Evolutionary conservation across 2,797 vertebrate genomes (phyloP), one percentile per base, ranked within the genome.

Genomic region (Austrolebias charrua): DNA sequence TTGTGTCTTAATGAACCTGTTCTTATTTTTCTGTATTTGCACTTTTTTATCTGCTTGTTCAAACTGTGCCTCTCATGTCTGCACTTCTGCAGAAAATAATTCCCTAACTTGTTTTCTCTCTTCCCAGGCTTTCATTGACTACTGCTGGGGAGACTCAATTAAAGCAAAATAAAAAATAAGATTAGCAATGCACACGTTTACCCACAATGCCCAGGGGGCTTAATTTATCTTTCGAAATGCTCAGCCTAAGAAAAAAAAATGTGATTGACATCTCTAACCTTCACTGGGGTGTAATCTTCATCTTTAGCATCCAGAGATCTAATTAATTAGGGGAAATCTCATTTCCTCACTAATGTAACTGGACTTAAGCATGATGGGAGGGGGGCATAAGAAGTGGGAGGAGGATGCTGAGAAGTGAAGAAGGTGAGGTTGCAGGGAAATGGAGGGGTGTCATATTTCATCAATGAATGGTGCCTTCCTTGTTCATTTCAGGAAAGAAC

Each of bases 271-370:
- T 78, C 75, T 75, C 89, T 84, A 92, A 92, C 90, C 90, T 93
- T 93, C 90, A 89, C 87, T 87, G 66, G 75, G 82, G 83, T 88
- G 90, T 91, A 94, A 94, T 94, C 88, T 89, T 89, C 85, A 89
- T 93, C 91, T 94, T 94, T 91, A 92, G 87, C 85, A 87, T 83
- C 86, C 79, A 60, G 79, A 89, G 81, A 90, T 93, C 88, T 91
- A 92, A 94, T 93, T 94, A 93, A 93, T 94, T 94, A 94, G 86
- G 72, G 67, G 79, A 84, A 89, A 93, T 92, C 91, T 94, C 90
- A 94, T 94, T 93, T 93, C 90, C 89, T 74, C 76, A 71, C 88
- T 93, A 93, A 93, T 92, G 91, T 80, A 90, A 92, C 89, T 85
- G 84, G 89, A 92, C 92, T 92, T 87, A 87, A 76, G 80, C 74